Base-by-base conservation (phyloP, 2,888 invertebrate genomes). In the Linnaemya vulpina region DNA sequence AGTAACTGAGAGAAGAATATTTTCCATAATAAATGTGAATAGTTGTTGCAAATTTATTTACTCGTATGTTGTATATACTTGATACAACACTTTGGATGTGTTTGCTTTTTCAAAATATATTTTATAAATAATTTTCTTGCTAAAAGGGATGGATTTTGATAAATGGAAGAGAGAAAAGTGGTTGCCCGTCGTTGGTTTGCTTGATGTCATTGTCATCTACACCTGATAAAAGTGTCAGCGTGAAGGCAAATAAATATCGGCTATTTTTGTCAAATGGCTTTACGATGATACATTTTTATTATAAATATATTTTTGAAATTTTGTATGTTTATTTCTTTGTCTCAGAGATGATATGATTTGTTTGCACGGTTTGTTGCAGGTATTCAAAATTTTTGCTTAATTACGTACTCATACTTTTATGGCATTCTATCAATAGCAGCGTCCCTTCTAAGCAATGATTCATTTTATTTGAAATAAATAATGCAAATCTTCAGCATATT, bases 71-170 rank as follows among this genome's bases (percentile, higher is more conserved):
- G 46, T 51, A 58, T 71, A 22, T 8, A 51, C 35, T 76, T 76
- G 67, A 53, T 76, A 77, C 30, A 35, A 67, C 51, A 77, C 58
- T 60, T 51, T 76, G 38, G 17, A 35, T 49, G 62, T 49, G n/a
- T 8, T 20, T n/a, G 58, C 35, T 49, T 65, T 60, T 63, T 13
- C 11, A 25, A 1, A 30, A 30, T 30, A 58, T 4, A n/a, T 10
- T 73, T 53, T 67, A 83, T 60, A 73, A 83, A 78, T 83, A 63
- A 49, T 83, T 83, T 46, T 25, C 5, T 25, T 46, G 55, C 58
- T 78, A 68, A 15, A 67, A 7, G 11, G 46, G 10, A 60, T 46
- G 8, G 10, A 60, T 46, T 3, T 49, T 15, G 73, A 25, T 30
- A 35, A 46, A 30, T 46, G 53, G 40, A 65, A 62, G 43, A 53